Evolutionary conservation across 2,113 vertebrate genomes (phyloP), one percentile per base, ranked within the genome.

Genomic region (Climacteris rufus): DNA sequence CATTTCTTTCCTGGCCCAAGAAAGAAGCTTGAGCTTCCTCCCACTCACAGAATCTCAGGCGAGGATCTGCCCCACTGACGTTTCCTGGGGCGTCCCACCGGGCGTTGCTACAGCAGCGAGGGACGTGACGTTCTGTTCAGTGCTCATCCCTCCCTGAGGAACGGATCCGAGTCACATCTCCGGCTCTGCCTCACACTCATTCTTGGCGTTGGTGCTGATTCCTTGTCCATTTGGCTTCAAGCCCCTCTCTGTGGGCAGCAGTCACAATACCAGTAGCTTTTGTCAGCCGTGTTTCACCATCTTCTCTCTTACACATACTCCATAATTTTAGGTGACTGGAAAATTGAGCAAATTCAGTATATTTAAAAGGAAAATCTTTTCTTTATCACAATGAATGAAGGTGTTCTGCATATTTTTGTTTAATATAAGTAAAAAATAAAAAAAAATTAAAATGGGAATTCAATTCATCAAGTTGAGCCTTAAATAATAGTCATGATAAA

Each of bases 401-500:
- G 3, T 42, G 30, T 84, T 83, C 16, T 37, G 22, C 30, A 13
- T 82, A 5, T 17, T 64, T 91, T 88, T 54, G 12, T 89, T 94
- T 77, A 82, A 77, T 4, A 10, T 33, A 49, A 68, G 42, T n/a
- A 40, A 93, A 80, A 91, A 86, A 31, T n/a, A 27, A n/a, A 42
- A 42, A 42, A 42, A 23, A 28, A 72, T 71, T 53, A 61, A 17
- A 82, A 50, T 70, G 75, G 68, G 57, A 88, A 93, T 80, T 90
- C 47, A 95, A 25, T 74, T 94, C 60, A 89, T 70, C 54, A 66
- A 83, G 47, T 59, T 75, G 65, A 83, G 37, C 56, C 60, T 96
- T 95, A 95, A 91, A 82, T 83, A 94, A 68, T 74, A 77, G 31
- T 86, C 35, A 63, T 16, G 7, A 25, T 90, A 93, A 91, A 86